Evolutionary conservation across 2,113 vertebrate species (phyloP), one percentile per base, ranked within the genome.

Genomic region (Danionella cerebrum): DNA sequence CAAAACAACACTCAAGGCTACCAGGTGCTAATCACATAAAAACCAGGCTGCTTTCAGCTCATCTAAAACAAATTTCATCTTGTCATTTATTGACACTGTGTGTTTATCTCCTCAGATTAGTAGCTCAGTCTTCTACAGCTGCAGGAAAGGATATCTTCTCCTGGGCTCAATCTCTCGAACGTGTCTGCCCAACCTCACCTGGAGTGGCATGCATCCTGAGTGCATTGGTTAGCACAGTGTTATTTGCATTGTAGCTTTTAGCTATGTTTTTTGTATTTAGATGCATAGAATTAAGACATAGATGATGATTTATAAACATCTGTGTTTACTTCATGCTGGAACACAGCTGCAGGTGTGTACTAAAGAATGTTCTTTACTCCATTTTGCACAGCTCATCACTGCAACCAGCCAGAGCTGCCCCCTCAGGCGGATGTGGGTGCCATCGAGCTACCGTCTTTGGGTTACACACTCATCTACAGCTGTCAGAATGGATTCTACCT

Each of bases 1-100:
- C 96, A 96, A 83, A 99, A 99, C 87, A 96, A 87, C 77, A 94
- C 92, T 76, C 94, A 94, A 82, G 96, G 96, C 70, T 97, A 90
- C 74, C 94, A 98, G 94, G 96, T 96, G 29, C 25, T n/a, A 7
- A 33, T 25, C 6, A 41, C 5, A 52, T 21, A 14, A 45, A 19
- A 64, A 6, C 18, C 42, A 11, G 45, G 2, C 6, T 19, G 9
- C 29, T 13, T 18, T 24, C 19, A 24, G 7, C 27, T 21, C 1
- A 42, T 22, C 27, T 42, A 27, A 1, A 45, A 6, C 35, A 31
- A 8, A 1, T 36, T 11, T 25, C 19, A 5, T 5, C 10, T 2
- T 24, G 25, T 58, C 27, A 9, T 42, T 45, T 9, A 66, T 14
- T 41, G 6, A 25, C 21, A 6, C 35, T 29, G 5, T 55, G 14